phyloP scores from a whole-genome alignment of 2,113 vertebrate species.

The Oophaga pumilio region DNA sequence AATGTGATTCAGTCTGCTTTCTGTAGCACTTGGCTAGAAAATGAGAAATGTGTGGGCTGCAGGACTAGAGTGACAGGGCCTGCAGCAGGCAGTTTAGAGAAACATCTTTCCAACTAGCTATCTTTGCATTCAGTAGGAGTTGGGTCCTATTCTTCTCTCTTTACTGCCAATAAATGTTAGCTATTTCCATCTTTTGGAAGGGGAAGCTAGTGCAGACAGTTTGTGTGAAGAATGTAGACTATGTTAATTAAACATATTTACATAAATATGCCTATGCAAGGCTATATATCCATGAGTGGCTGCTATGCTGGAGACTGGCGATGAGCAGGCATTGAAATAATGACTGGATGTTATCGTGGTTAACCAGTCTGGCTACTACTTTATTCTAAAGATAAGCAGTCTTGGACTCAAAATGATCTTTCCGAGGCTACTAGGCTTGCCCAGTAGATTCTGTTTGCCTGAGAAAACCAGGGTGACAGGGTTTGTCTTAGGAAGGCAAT shows the following conservation, averaged over 20 bases:
- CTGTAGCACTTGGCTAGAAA: constrained; percentile 46
- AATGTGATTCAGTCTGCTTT: constrained; percentile 56
- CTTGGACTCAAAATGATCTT: not conserved
- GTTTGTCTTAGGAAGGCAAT: too few relatives aligned
- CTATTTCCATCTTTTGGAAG: constrained; percentile 38
- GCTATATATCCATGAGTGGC: constrained; percentile 7
- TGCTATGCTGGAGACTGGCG: not conserved
- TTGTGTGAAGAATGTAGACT: constrained; percentile 34
- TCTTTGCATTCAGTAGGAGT: constrained; percentile 59
- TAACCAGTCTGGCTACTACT: not conserved
- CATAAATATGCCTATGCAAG: constrained; percentile 20
- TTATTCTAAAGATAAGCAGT: not conserved
- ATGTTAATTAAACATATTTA: constrained; percentile 39
- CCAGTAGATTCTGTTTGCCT: not conserved
- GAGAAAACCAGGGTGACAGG: too few relatives aligned
- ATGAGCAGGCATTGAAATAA: not conserved
- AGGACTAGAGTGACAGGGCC: constrained; percentile 55
- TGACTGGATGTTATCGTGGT: not conserved
- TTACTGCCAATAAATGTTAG: constrained; percentile 56
- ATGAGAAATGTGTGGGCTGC: constrained; percentile 17
- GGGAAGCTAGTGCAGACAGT: constrained; percentile 42
- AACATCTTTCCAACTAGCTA: constrained; percentile 62
- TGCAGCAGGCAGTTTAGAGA: constrained; percentile 56
- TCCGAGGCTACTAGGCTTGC: not conserved
- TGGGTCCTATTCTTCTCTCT: constrained; percentile 55